A percentile compares a stretch with the other conserved stretches of the same genome.
These are phyloP conservation scores for Platanista minor DNA, from an alignment of 2,113 vertebrate genomes.

Conservation along the genomic window DNA sequence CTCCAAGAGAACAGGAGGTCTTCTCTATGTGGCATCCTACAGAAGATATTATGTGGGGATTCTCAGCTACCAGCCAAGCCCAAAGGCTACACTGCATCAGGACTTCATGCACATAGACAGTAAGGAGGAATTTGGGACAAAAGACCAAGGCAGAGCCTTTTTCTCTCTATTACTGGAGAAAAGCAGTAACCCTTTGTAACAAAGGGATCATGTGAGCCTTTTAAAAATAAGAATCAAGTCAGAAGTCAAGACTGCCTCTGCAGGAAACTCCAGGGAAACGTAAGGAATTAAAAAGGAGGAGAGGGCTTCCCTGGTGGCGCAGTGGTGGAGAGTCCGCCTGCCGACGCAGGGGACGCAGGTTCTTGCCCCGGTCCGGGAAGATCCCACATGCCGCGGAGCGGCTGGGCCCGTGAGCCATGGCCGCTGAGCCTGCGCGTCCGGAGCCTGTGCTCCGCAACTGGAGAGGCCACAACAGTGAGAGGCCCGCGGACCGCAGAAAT, in stretches of 20 bases:
- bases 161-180: not conserved
- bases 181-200: not conserved
- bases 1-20: not conserved
- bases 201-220: not conserved
- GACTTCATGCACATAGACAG: not conserved
- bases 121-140: not conserved
- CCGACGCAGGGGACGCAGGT: too few relatives aligned
- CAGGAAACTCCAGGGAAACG: not conserved
- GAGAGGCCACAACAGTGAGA: too few relatives aligned
- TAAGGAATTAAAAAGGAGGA: not conserved
- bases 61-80: not conserved
- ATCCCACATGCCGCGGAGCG: too few relatives aligned
- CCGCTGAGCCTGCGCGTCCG: too few relatives aligned
- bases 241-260: not conserved
- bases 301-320: too few relatives aligned
- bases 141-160: not conserved
- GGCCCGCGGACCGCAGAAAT: too few relatives aligned
- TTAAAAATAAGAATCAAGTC: not conserved
- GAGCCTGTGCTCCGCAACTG: too few relatives aligned
- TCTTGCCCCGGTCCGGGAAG: too few relatives aligned
- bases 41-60: not conserved
- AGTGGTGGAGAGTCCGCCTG: too few relatives aligned
- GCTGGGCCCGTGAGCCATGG: too few relatives aligned
- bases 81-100: not conserved
- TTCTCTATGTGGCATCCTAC: not conserved